phyloP scores from a whole-genome alignment of 1,140 invertebrate genomes.

The Steinernema khuongi region DNA sequence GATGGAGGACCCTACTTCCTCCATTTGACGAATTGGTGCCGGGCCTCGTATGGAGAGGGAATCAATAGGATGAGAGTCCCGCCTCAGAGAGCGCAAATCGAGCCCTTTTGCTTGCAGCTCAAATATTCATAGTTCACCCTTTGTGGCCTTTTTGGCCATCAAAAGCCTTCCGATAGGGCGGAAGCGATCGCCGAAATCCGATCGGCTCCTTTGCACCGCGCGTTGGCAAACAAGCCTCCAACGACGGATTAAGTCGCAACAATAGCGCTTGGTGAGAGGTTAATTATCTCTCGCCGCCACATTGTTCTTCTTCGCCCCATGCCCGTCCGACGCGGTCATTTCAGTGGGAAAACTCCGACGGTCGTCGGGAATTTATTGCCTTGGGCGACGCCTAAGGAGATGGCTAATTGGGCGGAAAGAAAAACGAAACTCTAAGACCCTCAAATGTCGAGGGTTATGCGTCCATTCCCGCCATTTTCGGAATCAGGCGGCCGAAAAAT shows the following conservation, averaged over 20 bases:
- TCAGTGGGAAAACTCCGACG: no score
- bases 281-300: background rate
- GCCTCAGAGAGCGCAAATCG: background rate
- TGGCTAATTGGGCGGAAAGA: background rate
- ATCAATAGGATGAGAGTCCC: background rate
- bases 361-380: background rate
- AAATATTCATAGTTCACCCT: background rate
- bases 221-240: slow-evolving; percentile 8
- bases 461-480: no score
- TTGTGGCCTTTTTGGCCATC: background rate
- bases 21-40: slow-evolving; percentile 8
- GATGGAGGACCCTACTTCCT: background rate
- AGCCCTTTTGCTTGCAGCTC: background rate
- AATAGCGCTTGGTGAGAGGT: background rate
- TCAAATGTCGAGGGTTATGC: no score
- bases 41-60: background rate
- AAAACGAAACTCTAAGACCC: no score
- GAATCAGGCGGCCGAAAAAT: no score
- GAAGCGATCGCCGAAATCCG: background rate
- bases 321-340: no score
- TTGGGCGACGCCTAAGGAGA: background rate
- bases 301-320: background rate
- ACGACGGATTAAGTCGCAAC: background rate
- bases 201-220: background rate
- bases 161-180: background rate